Evolutionary conservation across 2,113 vertebrate genomes (phyloP).

Genomic region (Tauraco erythrolophus): DNA sequence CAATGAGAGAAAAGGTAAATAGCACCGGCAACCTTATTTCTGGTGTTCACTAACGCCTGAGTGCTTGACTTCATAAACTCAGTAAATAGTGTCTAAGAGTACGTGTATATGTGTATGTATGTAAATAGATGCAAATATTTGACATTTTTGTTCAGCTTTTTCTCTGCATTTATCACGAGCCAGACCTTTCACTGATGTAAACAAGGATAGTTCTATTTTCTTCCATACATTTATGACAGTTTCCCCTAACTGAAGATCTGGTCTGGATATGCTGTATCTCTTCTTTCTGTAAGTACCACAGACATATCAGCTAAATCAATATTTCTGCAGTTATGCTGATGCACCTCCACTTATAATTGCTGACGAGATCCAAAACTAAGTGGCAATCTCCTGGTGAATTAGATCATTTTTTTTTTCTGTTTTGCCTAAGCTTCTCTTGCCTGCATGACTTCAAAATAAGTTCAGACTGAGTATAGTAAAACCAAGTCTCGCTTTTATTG

Average conservation of each 20-base stretch:
- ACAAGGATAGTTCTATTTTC: neutral
- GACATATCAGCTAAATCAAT: neutral
- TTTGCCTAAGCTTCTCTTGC: neutral
- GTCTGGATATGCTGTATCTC: neutral
- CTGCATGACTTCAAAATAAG: constrained; percentile 25
- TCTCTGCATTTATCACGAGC: neutral
- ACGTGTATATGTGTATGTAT: no score
- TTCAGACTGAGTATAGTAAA: constrained; percentile 1
- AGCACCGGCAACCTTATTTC: neutral
- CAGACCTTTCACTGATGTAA: neutral
- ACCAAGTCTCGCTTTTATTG: neutral
- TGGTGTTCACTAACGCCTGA: neutral
- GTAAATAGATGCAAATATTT: neutral
- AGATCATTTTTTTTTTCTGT: neutral
- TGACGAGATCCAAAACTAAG: constrained; percentile 26
- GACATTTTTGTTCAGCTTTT: neutral
- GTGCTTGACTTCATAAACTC: neutral
- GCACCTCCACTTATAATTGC: neutral
- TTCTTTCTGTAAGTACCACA: neutral
- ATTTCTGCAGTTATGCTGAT: neutral
- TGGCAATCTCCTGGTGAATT: neutral
- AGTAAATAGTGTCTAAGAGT: neutral
- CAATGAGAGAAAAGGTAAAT: neutral
- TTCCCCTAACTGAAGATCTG: neutral
- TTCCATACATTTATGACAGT: neutral